Evolutionary conservation across 1,140 invertebrate genomes (phyloP).

Genomic region (Listronotus bonariensis): DNA sequence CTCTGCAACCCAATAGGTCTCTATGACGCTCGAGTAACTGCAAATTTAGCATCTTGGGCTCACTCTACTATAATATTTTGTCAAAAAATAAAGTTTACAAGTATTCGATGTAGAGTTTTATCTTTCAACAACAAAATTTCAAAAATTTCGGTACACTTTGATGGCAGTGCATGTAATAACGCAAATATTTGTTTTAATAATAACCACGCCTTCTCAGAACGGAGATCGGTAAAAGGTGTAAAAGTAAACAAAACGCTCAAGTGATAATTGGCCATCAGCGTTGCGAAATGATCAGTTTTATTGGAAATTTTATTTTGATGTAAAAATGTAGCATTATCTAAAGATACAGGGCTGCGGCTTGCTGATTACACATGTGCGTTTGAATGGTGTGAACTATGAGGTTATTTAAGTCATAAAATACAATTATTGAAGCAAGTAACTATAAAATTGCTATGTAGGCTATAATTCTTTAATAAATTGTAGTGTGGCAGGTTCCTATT

Average conservation of each 20-base stretch:
- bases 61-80: too few relatives aligned
- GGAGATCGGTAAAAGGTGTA: slow-evolving; percentile 24
- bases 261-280: slow-evolving; percentile 20
- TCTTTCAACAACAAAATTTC: too few relatives aligned
- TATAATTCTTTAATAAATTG: too few relatives aligned
- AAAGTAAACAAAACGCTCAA: slow-evolving; percentile 25
- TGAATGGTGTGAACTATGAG: neutral
- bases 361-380: slow-evolving; percentile 8
- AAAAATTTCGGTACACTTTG: neutral
- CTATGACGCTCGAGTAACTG: too few relatives aligned
- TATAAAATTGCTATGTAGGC: too few relatives aligned
- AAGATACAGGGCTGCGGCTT: slow-evolving; percentile 11
- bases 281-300: slow-evolving; percentile 20
- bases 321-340: slow-evolving; percentile 5
- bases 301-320: slow-evolving; percentile 14
- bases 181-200: slow-evolving; percentile 16
- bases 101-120: too few relatives aligned
- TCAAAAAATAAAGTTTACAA: too few relatives aligned
- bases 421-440: too few relatives aligned
- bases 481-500: too few relatives aligned
- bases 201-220: slow-evolving; percentile 22
- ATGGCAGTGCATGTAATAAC: neutral
- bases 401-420: too few relatives aligned
- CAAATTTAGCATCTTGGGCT: too few relatives aligned
- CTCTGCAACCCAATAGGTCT: too few relatives aligned